Percentiles rank a stretch among this genome's conserved stretches.
Evolutionary conservation across 2,888 invertebrate species (phyloP).

Genomic region (Beris chalybata): DNA sequence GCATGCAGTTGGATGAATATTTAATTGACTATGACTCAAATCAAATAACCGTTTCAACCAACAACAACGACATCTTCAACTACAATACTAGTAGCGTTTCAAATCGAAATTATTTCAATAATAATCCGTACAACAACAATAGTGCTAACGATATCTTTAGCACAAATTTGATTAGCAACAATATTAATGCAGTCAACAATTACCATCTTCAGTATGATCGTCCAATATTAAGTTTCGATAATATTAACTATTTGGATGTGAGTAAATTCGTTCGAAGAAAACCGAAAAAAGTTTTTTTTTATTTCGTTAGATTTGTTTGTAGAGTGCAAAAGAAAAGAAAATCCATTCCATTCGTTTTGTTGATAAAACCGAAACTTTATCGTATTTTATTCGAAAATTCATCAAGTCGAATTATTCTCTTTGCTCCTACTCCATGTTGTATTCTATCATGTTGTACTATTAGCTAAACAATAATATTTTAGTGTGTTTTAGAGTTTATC

Average conservation of each 20-base stretch:
- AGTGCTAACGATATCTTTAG: constrained; percentile 27
- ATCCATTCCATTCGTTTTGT: neutral
- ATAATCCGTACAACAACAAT: constrained; percentile 43
- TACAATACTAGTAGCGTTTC: constrained; percentile 15
- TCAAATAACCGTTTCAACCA: constrained; percentile 43
- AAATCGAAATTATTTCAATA: constrained; percentile 35
- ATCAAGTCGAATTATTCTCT: too few species aligned
- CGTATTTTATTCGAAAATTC: too few species aligned
- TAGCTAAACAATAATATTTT: neutral
- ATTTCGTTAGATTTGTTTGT: neutral
- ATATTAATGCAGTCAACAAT: constrained; percentile 29
- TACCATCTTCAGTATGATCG: neutral
- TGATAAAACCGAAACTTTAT: too few species aligned
- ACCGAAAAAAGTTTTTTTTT: constrained; percentile 19
- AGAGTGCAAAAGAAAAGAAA: neutral
- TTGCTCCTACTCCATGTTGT: neutral
- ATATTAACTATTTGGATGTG: constrained; percentile 36
- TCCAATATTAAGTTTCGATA: constrained; percentile 30
- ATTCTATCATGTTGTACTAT: too few species aligned
- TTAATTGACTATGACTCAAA: constrained; percentile 45
- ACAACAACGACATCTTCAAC: constrained; percentile 31
- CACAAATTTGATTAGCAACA: constrained; percentile 17
- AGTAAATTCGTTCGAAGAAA: constrained; percentile 25
- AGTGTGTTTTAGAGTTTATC: neutral
- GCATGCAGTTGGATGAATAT: constrained; percentile 45